Conservation (phyloP, 2,888 invertebrate species). For the Linnaemya tessellans region DNA sequence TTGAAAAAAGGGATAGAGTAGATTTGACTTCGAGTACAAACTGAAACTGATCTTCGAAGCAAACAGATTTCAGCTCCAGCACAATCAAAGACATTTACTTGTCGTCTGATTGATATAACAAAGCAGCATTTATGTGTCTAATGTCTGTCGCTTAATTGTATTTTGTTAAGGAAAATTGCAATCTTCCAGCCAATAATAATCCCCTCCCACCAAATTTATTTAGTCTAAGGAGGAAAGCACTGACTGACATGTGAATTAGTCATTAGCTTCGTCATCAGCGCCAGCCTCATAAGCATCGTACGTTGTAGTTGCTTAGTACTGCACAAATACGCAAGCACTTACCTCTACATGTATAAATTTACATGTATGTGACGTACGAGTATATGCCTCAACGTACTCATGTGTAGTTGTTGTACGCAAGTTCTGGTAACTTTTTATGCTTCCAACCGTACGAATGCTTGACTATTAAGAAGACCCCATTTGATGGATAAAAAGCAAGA, state of each 20-base stretch:
- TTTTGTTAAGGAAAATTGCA: constrained; percentile 18
- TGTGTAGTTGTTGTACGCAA: neutral
- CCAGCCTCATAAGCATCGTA: constrained; percentile 6
- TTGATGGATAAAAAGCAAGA: neutral
- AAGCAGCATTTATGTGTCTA: no score
- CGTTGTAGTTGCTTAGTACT: neutral
- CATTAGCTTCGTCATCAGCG: neutral
- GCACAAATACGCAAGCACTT: neutral
- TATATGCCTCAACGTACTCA: no score
- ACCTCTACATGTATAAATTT: neutral
- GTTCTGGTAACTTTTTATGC: neutral
- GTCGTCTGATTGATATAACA: no score
- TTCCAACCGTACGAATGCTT: neutral
- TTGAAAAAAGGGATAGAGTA: no score
- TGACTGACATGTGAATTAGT: constrained; percentile 19
- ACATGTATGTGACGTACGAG: no score
- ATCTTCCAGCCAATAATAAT: constrained; percentile 29
- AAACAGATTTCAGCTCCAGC: no score
- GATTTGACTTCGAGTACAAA: no score
- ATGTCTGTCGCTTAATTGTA: neutral
- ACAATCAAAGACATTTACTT: no score
- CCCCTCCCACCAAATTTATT: neutral
- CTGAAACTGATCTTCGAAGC: no score
- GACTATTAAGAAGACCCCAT: neutral
- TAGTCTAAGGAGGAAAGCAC: constrained; percentile 13